Conservation (phyloP, 1,140 invertebrate species). For the Odontomachus brunneus region DNA sequence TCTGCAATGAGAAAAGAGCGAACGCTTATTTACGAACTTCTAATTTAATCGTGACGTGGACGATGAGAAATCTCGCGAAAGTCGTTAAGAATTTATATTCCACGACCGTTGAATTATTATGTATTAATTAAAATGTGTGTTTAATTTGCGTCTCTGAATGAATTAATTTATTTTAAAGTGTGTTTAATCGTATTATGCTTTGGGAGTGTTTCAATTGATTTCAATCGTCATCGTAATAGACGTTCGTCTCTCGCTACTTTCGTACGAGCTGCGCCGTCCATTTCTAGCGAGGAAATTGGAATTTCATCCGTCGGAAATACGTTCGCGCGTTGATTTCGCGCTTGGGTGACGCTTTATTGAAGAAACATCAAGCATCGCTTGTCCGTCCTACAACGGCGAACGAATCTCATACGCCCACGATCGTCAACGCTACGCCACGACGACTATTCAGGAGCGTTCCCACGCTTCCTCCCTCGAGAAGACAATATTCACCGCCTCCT, state of each 20-base stretch:
- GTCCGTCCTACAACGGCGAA: not conserved
- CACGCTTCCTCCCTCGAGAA: conserved; percentile 37
- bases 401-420: conserved; percentile 36
- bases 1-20: conserved; percentile 75
- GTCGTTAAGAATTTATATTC: no score
- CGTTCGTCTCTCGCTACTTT: conserved; percentile 12
- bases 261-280: not conserved
- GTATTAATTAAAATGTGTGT: not conserved
- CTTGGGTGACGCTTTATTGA: conserved; percentile 23
- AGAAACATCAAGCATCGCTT: conserved; percentile 13
- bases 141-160: not conserved
- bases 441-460: conserved; percentile 39
- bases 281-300: conserved; percentile 45
- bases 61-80: not conserved
- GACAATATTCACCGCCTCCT: conserved; percentile 36
- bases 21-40: not conserved
- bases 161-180: not conserved
- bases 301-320: conserved; percentile 48
- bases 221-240: not conserved
- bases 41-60: not conserved
- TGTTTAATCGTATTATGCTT: not conserved
- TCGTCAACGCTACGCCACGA: conserved; percentile 48
- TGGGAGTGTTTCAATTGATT: not conserved
- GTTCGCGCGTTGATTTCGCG: conserved; percentile 28
- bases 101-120: no score